These are phyloP conservation scores for Peribatodes rhomboidaria DNA, from an alignment of 2,888 invertebrate species.

Conservation along the genomic window DNA sequence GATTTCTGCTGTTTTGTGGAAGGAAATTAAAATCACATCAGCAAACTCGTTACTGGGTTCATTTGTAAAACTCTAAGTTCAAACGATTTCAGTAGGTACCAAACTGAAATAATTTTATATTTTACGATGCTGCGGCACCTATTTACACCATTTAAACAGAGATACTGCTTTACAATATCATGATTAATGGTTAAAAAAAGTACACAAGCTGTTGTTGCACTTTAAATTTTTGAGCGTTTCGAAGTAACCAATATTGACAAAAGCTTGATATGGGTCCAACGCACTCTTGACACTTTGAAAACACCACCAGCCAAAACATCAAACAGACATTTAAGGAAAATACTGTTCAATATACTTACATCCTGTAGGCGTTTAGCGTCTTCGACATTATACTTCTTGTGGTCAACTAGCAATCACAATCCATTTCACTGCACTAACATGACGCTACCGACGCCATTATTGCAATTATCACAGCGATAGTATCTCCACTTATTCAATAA, in stretches of 20 bases:
- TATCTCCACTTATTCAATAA: constrained; percentile 53
- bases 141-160: too few relatives aligned
- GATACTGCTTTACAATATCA: too few relatives aligned
- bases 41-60: too few relatives aligned
- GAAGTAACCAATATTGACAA: constrained; percentile 15
- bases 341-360: constrained; percentile 88
- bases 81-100: too few relatives aligned
- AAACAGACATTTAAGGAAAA: constrained; percentile 21
- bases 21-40: too few relatives aligned
- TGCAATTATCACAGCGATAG: constrained; percentile 50
- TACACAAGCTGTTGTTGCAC: not conserved
- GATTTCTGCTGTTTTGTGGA: too few relatives aligned
- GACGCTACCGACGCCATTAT: constrained; percentile 52
- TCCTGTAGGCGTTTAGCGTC: constrained; percentile 95
- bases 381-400: constrained; percentile 90
- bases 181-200: not conserved
- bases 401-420: constrained; percentile 62
- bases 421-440: constrained; percentile 73
- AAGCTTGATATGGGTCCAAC: constrained; percentile 10
- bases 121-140: too few relatives aligned
- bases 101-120: too few relatives aligned
- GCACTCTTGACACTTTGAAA: constrained; percentile 27
- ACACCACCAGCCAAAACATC: constrained; percentile 21
- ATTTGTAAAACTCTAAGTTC: too few relatives aligned
- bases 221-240: not conserved